A percentile compares a stretch with the other conserved stretches of the same genome.
Conservation (phyloP, 2,888 invertebrate species). For the Pantelozetes paolii region DNA sequence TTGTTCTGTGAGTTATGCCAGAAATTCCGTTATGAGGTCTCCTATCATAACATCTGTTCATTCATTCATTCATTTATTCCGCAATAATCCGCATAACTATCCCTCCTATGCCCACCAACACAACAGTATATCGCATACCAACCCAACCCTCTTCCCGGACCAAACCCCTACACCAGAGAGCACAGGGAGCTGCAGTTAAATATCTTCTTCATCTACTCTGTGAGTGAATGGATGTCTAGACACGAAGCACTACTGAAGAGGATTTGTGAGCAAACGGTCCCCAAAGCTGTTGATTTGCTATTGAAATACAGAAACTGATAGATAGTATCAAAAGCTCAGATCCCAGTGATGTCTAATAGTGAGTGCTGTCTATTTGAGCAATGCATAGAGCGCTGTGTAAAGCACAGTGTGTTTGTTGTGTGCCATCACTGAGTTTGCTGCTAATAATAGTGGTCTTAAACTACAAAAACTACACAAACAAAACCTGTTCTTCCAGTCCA, state of each 20-base stretch:
- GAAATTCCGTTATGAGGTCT: background rate
- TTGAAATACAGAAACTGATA: background rate
- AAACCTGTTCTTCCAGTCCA: conserved; percentile 19
- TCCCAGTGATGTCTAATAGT: background rate
- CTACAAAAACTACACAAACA: background rate
- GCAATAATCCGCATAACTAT: background rate
- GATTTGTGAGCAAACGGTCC: conserved; percentile 14
- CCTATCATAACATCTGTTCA: background rate
- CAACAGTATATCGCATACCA: background rate
- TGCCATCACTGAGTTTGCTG: background rate
- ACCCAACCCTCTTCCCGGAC: background rate
- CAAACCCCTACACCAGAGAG: background rate
- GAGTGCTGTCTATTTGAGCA: background rate
- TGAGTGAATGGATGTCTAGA: background rate
- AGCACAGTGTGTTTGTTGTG: background rate
- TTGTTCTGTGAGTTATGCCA: no score
- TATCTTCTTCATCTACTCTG: background rate
- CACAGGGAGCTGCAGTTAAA: background rate
- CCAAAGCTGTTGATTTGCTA: conserved; percentile 6
- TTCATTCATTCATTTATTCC: background rate
- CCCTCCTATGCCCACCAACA: no score
- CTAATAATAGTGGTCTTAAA: background rate
- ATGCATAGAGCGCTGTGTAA: background rate
- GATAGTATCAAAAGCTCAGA: conserved; percentile 14
- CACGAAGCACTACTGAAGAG: background rate